Conservation (phyloP, 2,797 vertebrate genomes). For the Premnoplex brunnescens region DNA sequence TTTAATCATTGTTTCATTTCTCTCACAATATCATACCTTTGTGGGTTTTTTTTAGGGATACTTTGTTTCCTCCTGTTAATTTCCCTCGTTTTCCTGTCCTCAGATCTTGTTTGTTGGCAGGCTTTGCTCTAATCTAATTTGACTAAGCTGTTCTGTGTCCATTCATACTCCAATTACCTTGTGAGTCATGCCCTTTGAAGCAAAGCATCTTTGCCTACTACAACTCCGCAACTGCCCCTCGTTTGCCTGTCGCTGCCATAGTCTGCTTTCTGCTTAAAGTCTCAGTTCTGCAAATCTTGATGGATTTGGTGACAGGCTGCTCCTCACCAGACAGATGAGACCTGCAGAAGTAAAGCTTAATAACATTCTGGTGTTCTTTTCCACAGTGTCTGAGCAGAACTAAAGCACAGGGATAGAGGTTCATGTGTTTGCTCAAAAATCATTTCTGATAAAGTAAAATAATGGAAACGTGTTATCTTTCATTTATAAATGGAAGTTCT, state of each 20-base stretch:
- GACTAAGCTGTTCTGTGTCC: neutral
- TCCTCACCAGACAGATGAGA: neutral
- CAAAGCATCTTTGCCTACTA: neutral
- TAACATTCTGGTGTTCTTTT: neutral
- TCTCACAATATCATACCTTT: neutral
- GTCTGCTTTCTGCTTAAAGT: neutral
- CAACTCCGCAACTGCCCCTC: neutral
- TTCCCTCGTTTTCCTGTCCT: neutral
- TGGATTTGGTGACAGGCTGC: neutral
- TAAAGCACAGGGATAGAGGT: neutral
- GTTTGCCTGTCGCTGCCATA: neutral
- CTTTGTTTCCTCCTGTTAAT: neutral
- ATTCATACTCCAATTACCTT: neutral
- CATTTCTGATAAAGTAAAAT: neutral
- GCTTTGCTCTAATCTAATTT: neutral
- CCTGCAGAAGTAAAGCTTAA: neutral
- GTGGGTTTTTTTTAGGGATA: rapidly evolving
- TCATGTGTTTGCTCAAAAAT: neutral
- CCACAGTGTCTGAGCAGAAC: neutral
- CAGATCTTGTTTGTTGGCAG: neutral
- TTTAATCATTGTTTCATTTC: neutral
- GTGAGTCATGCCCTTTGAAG: neutral
- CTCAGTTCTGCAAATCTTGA: neutral
- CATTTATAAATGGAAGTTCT: neutral
- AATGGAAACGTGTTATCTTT: neutral